Conservation (phyloP, 1,140 invertebrate species). For the Penaeus vannamei region DNA sequence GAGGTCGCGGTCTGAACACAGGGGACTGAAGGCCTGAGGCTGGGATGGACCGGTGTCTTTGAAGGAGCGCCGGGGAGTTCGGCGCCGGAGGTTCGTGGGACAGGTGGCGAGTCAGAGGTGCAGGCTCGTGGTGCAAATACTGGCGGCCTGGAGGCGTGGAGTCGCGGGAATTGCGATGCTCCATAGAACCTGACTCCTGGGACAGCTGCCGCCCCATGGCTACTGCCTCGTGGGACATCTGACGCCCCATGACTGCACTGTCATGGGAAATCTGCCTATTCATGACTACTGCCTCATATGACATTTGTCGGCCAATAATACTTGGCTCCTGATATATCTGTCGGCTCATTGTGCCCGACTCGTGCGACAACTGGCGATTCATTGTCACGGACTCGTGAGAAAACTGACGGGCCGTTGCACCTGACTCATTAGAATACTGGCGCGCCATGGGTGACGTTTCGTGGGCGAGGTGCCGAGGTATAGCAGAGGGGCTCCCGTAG, state of each 20-base stretch:
- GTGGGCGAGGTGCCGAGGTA: constrained; percentile 45
- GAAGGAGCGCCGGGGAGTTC: constrained; percentile 47
- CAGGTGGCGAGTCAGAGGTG: constrained; percentile 42
- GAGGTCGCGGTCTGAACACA: constrained; percentile 58
- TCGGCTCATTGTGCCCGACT: background rate
- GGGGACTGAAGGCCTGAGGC: constrained; percentile 56
- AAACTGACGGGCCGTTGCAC: constrained; percentile 8
- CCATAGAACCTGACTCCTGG: no score
- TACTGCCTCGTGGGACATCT: constrained; percentile 16
- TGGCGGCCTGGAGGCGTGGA: constrained; percentile 26
- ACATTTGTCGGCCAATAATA: constrained; percentile 31
- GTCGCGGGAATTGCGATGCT: background rate
- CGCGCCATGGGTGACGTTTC: constrained; percentile 28
- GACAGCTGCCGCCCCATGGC: constrained; percentile 5
- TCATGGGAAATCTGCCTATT: constrained; percentile 39
- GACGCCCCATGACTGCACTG: constrained; percentile 2
- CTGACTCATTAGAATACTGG: constrained; percentile 30
- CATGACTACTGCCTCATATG: background rate
- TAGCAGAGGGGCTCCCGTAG: constrained; percentile 57
- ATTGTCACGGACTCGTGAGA: background rate
- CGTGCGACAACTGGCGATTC: constrained; percentile 28
- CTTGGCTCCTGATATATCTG: constrained; percentile 15
- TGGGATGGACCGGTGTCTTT: constrained; percentile 60
- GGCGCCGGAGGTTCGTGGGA: constrained; percentile 49
- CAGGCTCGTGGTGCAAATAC: constrained; percentile 47